Evolutionary conservation across 2,113 vertebrate species (phyloP).

Genomic region (Pungitius pungitius): DNA sequence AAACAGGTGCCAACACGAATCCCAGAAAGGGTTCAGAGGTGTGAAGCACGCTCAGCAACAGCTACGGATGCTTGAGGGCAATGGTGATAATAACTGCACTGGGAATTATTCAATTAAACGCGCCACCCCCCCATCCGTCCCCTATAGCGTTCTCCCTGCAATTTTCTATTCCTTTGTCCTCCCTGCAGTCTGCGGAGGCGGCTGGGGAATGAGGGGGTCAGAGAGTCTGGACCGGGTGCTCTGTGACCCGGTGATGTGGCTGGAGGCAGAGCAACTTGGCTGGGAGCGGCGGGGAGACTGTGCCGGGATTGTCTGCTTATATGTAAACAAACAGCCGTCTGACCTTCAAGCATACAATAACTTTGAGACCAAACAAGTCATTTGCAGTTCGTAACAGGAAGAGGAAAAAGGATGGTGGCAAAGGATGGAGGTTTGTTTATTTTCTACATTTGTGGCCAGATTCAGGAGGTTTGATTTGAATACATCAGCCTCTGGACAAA

Average conservation of each 20-base stretch:
- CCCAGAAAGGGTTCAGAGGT: constrained; percentile 21
- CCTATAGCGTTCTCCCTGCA: constrained; percentile 37
- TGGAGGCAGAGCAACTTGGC: constrained; percentile 42
- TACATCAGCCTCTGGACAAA: constrained; percentile 2
- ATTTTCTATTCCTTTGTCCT: constrained; percentile 42
- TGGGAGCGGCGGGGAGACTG: constrained; percentile 6
- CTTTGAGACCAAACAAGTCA: constrained; percentile 29
- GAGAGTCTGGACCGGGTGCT: constrained; percentile 44
- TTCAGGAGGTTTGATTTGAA: constrained; percentile 19
- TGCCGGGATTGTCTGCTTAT: background rate
- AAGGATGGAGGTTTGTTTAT: constrained; percentile 11
- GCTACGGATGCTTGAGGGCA: constrained; percentile 48
- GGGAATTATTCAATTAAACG: constrained; percentile 80
- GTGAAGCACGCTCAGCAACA: constrained; percentile 29
- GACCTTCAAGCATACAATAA: constrained; percentile 32
- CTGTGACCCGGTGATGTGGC: constrained; percentile 69
- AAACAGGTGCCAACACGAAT: constrained; percentile 57
- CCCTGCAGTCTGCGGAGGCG: constrained; percentile 25
- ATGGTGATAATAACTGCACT: constrained; percentile 60
- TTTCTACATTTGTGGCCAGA: constrained; percentile 7
- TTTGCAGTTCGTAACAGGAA: constrained; percentile 39
- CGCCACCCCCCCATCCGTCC: constrained; percentile 53
- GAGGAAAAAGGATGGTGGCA: constrained; percentile 21
- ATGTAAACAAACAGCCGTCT: constrained; percentile 23
- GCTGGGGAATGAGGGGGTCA: constrained; percentile 31